These are phyloP conservation scores for Pristiophorus japonicus DNA, from an alignment of 2,113 vertebrate species.

Conservation along the genomic window DNA sequence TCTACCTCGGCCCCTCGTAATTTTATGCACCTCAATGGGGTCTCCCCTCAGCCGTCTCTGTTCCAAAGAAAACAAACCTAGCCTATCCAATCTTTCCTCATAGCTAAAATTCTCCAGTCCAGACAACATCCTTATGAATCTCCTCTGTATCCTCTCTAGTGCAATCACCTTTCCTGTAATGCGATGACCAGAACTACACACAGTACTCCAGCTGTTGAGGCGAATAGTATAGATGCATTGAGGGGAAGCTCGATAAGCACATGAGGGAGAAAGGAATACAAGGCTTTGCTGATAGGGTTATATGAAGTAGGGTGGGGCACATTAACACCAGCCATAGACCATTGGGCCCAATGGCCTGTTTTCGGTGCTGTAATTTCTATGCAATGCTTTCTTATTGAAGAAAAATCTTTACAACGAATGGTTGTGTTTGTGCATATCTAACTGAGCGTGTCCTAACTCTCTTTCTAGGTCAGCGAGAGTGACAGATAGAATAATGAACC, in stretches of 20 bases:
- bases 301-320: no score
- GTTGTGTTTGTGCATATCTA: neutral
- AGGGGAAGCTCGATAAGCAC: neutral
- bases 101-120: no score
- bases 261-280: neutral
- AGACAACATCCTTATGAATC: no score
- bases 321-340: neutral
- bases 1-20: no score
- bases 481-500: constrained; percentile 1
- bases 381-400: neutral
- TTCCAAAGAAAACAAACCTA: no score
- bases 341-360: neutral
- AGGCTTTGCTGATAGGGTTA: neutral
- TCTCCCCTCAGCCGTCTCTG: no score
- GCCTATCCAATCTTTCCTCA: no score
- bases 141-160: no score
- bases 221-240: neutral
- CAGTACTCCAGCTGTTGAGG: no score
- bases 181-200: no score
- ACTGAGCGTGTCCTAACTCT: neutral
- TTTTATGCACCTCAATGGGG: no score
- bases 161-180: no score
- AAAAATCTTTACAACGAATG: neutral
- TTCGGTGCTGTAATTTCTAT: neutral
- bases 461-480: neutral